A percentile compares a stretch with the other conserved stretches of the same genome.
Conservation (phyloP, 30 jellyfish, hydroid and myxozoan species). For the Euphysa ruthae region DNA sequence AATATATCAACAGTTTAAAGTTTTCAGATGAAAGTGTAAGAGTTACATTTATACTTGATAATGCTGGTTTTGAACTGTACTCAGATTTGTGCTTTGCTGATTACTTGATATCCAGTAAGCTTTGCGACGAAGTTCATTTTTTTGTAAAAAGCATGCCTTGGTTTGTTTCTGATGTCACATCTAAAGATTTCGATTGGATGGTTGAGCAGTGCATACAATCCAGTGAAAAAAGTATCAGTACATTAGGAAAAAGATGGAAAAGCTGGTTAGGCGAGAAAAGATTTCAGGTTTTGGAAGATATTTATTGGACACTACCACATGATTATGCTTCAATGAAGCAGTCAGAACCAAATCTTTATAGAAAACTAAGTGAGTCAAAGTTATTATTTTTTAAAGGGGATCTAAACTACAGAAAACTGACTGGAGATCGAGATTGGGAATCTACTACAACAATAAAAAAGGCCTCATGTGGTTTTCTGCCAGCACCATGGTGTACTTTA, state of each 20-base stretch:
- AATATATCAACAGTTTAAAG: background rate
- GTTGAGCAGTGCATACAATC: constrained; percentile 65
- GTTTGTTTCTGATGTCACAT: constrained; percentile 88
- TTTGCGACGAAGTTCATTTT: constrained; percentile 55
- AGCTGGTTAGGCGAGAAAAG: constrained; percentile 54
- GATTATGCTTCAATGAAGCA: constrained; percentile 69
- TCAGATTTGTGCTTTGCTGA: constrained; percentile 92
- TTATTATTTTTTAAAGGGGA: constrained; percentile 87
- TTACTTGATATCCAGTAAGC: constrained; percentile 54
- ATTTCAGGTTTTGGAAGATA: constrained; percentile 51
- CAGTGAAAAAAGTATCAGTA: constrained; percentile 32
- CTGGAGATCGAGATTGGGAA: constrained; percentile 89
- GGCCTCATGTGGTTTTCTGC: constrained; percentile 77
- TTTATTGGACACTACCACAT: constrained; percentile 72
- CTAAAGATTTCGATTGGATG: constrained; percentile 70
- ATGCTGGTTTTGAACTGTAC: constrained; percentile 88
- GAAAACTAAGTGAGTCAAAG: constrained; percentile 44
- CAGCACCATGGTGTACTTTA: constrained; percentile 85
- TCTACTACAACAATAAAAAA: constrained; percentile 49
- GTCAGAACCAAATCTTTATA: constrained; percentile 54
- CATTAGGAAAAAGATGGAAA: constrained; percentile 70
- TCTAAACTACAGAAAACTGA: constrained; percentile 72
- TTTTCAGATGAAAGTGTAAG: constrained; percentile 49
- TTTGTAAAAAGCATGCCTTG: constrained; percentile 94
- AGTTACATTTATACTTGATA: constrained; percentile 69